These are phyloP conservation scores for Novumbra hubbsi DNA, from an alignment of 2,797 vertebrate genomes.

Conservation along the genomic window DNA sequence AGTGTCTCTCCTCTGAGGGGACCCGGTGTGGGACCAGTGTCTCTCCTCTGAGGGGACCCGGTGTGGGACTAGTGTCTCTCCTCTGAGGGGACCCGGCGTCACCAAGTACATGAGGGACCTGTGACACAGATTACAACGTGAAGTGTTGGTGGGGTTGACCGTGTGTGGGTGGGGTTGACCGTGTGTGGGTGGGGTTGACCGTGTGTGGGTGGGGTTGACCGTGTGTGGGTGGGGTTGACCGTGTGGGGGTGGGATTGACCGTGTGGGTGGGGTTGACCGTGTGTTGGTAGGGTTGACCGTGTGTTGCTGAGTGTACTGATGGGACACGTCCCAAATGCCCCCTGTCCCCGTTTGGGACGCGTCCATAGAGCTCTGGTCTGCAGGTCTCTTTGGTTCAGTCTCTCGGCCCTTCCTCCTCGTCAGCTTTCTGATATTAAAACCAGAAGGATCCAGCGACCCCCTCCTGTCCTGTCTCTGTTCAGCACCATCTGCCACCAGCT, in stretches of 20 bases:
- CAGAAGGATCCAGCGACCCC: background rate
- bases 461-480: background rate
- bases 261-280: no score
- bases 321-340: background rate
- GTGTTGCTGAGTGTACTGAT: background rate
- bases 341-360: background rate
- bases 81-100: background rate
- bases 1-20: no score
- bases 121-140: conserved; percentile 3
- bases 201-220: no score
- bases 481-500: conserved; percentile 6
- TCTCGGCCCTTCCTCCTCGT: background rate
- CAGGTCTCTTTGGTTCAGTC: background rate
- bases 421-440: background rate
- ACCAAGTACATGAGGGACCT: background rate
- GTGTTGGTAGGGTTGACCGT: no score
- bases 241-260: no score
- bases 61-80: background rate
- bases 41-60: no score
- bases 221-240: no score
- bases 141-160: background rate
- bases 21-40: no score
- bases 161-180: no score
- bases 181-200: no score
- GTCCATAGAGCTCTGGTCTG: background rate